Evolutionary conservation across 1,140 invertebrate genomes (phyloP).

Genomic region (Myzus persicae): DNA sequence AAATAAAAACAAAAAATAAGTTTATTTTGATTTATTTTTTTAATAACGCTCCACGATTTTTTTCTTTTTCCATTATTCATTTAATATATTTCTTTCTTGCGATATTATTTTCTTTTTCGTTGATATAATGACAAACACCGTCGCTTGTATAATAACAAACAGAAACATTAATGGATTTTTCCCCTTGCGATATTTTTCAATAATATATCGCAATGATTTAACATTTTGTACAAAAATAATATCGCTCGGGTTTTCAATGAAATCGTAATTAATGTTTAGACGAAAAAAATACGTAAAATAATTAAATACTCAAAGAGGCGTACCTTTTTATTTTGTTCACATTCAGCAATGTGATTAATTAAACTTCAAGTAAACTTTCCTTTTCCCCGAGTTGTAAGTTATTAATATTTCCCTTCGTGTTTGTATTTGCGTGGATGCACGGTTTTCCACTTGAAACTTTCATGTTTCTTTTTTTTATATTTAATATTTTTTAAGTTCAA

Average conservation of each 20-base stretch:
- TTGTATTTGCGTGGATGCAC: constrained; percentile 44
- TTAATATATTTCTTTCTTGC: constrained; percentile 26
- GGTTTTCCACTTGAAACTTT: constrained; percentile 53
- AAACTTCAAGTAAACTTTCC: constrained; percentile 49
- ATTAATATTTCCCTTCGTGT: constrained; percentile 55
- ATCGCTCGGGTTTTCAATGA: constrained; percentile 19
- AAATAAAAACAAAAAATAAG: constrained; percentile 35
- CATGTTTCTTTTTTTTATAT: constrained; percentile 6
- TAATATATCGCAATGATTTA: constrained; percentile 35
- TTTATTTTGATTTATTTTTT: constrained; percentile 52
- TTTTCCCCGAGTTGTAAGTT: constrained; percentile 43
- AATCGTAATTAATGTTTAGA: constrained; percentile 56
- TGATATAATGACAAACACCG: constrained; percentile 41
- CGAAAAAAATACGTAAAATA: constrained; percentile 45
- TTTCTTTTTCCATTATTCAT: constrained; percentile 51
- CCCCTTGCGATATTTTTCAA: constrained; percentile 28
- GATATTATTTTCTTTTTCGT: background rate
- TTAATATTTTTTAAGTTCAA: constrained; percentile 33
- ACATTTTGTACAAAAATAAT: constrained; percentile 6
- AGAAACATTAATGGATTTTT: constrained; percentile 52
- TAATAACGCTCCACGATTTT: constrained; percentile 12
- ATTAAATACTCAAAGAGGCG: constrained; percentile 50
- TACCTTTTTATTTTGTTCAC: constrained; percentile 41
- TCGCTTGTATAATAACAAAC: constrained; percentile 44
- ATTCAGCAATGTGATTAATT: constrained; percentile 56